phyloP scores from a whole-genome alignment of 2,888 invertebrate species.

The Coecobrya sp. region DNA sequence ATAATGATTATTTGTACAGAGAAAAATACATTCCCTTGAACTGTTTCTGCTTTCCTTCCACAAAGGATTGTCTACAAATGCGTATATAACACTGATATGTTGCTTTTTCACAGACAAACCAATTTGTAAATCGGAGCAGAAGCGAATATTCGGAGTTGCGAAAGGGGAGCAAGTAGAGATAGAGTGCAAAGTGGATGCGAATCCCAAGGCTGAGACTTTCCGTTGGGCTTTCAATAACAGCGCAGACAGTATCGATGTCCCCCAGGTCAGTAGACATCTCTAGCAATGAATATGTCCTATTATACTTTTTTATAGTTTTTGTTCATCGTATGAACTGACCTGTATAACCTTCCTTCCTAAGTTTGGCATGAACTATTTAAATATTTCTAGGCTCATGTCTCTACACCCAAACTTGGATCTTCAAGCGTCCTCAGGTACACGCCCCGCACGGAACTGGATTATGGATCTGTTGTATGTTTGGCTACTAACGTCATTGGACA shows the following conservation, averaged over 20 bases:
- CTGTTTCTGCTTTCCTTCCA: no score
- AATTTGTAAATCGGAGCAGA: constrained; percentile 92
- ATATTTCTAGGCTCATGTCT: constrained; percentile 90
- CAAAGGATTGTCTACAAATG: not conserved
- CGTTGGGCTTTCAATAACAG: constrained; percentile 97
- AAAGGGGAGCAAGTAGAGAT: constrained; percentile 94
- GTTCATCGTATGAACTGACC: no score
- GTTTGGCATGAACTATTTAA: no score
- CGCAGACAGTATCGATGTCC: constrained; percentile 93
- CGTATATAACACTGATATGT: not conserved
- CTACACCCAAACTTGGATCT: constrained; percentile 88
- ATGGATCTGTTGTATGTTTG: constrained; percentile 93
- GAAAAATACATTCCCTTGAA: no score
- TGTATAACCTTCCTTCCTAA: no score
- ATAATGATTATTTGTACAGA: no score
- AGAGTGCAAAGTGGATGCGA: constrained; percentile 94
- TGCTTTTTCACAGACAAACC: constrained; percentile 91
- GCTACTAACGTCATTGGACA: constrained; percentile 91
- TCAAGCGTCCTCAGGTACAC: constrained; percentile 93
- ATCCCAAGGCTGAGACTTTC: constrained; percentile 94
- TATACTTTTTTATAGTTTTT: no score
- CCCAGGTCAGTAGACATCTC: constrained; percentile 73
- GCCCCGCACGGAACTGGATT: constrained; percentile 92
- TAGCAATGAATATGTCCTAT: no score
- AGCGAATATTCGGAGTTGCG: constrained; percentile 94